Conservation (phyloP, 2,888 invertebrate species). For the Nymphalis c-album region DNA sequence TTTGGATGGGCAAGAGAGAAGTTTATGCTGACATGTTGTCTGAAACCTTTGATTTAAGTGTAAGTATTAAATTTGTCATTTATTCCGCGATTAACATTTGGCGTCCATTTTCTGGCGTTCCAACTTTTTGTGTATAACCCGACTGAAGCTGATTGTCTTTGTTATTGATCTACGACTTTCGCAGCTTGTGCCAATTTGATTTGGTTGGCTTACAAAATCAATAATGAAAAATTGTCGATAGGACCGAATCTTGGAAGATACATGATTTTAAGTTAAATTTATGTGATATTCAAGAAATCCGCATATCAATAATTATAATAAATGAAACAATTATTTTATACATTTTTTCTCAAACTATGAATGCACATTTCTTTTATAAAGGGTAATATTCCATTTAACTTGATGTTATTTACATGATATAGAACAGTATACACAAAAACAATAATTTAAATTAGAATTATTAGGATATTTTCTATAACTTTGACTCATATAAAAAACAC, state of each 20-base stretch:
- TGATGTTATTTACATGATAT: too few relatives aligned
- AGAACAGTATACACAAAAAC: too few relatives aligned
- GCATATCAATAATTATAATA: too few relatives aligned
- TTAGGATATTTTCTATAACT: too few relatives aligned
- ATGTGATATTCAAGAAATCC: too few relatives aligned
- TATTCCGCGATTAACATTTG: slow-evolving; percentile 32
- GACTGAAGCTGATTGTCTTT: slow-evolving; percentile 43
- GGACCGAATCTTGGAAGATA: not conserved
- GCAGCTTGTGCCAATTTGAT: slow-evolving; percentile 32
- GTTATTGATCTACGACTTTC: slow-evolving; percentile 29
- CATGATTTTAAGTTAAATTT: too few relatives aligned
- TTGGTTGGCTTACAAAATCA: slow-evolving; percentile 50
- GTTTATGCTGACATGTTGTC: slow-evolving; percentile 73
- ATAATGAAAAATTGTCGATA: slow-evolving; percentile 27
- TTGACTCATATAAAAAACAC: too few relatives aligned
- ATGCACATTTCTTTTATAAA: too few relatives aligned
- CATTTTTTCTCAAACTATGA: too few relatives aligned
- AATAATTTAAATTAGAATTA: too few relatives aligned
- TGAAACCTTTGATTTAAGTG: slow-evolving; percentile 63
- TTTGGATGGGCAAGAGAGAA: slow-evolving; percentile 78
- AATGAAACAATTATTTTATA: too few relatives aligned
- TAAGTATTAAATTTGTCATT: slow-evolving; percentile 50
- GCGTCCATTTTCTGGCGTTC: slow-evolving; percentile 58
- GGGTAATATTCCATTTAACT: too few relatives aligned
- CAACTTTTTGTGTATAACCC: slow-evolving; percentile 46